Evolutionary conservation across 2,888 invertebrate species (phyloP).

Genomic region (Sarcophaga caerulescens): DNA sequence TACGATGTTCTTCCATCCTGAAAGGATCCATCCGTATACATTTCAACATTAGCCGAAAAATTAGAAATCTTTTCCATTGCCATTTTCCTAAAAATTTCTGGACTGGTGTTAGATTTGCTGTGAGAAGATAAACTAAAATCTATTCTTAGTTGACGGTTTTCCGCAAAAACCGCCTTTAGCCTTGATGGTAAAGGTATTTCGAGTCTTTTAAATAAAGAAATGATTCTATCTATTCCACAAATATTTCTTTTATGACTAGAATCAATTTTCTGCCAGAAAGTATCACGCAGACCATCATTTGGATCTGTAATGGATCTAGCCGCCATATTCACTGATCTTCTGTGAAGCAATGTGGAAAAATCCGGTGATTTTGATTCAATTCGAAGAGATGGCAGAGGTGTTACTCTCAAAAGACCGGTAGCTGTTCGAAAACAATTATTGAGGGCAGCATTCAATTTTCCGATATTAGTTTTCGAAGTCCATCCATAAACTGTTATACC

Average conservation of each 20-base stretch:
- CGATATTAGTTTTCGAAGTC: slow-evolving; percentile 24
- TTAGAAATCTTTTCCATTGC: too few relatives aligned
- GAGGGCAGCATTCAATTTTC: slow-evolving; percentile 39
- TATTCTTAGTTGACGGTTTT: too few relatives aligned
- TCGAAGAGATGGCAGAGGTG: slow-evolving; percentile 27
- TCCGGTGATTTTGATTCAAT: slow-evolving; percentile 17
- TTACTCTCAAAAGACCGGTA: slow-evolving; percentile 34
- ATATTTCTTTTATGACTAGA: neutral
- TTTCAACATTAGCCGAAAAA: too few relatives aligned
- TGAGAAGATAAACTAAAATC: too few relatives aligned
- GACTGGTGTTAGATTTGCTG: too few relatives aligned
- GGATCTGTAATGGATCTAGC: slow-evolving; percentile 18
- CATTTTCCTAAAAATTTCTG: too few relatives aligned
- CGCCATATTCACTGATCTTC: slow-evolving; percentile 6
- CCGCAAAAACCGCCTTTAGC: too few relatives aligned
- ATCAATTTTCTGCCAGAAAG: neutral
- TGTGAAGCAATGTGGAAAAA: slow-evolving; percentile 3
- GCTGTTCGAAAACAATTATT: slow-evolving; percentile 70
- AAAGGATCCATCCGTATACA: too few relatives aligned
- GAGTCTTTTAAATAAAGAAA: too few relatives aligned
- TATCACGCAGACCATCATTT: slow-evolving; percentile 4
- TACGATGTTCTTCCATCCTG: too few relatives aligned
- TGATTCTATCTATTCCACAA: neutral
- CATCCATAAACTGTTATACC: slow-evolving; percentile 44
- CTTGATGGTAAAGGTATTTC: too few relatives aligned